Base-by-base conservation (phyloP, 2,888 invertebrate species). In the Heliconius erato region DNA sequence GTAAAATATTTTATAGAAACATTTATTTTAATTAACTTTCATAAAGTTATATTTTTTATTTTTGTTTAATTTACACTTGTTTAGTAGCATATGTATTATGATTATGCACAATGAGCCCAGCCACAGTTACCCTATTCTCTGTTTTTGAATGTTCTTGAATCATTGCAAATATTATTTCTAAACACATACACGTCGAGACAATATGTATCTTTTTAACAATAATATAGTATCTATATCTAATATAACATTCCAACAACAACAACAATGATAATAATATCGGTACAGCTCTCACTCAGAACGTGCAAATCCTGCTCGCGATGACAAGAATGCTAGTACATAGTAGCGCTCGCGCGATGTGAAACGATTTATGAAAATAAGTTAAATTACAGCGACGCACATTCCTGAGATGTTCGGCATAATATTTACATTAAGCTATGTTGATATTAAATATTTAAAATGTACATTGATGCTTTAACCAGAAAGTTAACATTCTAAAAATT, bases 331-430 rank as follows among this genome's bases (percentile, higher is more conserved):
- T n/a, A n/a, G n/a, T n/a, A n/a, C n/a, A n/a, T 32, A 12, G 35
- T 68, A 54, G 68, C 49, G 54, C 32, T 80, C 68, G 80, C 80
- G 67, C 67, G 74, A 80, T 74, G 67, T 32, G 35, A 40, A 74
- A 32, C 44, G 80, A 80, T 74, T 80, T 80, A 68, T 80, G 80
- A 74, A 80, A 80, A 80, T 80, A 80, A 74, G 80, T 74, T 54
- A 74, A 74, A 80, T 80, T 74, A 32, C 74, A 54, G 28, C 11
- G 49, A 74, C n/a, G 63, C 49, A 74, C 74, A 80, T 74, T 80
- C 35, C 54, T 49, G 9, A 67, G 49, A 74, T 80, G 67, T 74
- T 74, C 71, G 12, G 44, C 54, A 11, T 14, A 54, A 80, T 54
- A 32, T 54, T 74, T 54, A 54, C 67, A 49, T 68, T 35, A 35